Conservation (phyloP, 2,888 invertebrate species). For the Xestobium rufovillosum region DNA sequence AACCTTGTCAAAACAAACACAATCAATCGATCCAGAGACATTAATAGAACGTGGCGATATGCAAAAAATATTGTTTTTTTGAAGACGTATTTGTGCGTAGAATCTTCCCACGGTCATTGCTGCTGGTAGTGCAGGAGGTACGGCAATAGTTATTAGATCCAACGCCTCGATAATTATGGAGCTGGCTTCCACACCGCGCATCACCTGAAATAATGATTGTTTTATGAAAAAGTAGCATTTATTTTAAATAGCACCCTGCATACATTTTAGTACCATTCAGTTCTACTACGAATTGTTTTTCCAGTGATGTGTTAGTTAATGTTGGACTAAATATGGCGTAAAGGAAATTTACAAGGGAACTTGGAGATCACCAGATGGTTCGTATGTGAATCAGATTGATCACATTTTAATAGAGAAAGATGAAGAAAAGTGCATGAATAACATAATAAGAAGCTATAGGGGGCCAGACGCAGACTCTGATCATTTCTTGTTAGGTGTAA, state of each 20-base stretch:
- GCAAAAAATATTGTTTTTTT: conserved; percentile 74
- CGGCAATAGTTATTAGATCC: conserved; percentile 91
- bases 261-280: too few species aligned
- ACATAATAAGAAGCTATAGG: too few species aligned
- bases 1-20: conserved; percentile 88
- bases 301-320: too few species aligned
- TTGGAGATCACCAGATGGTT: too few species aligned
- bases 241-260: conserved; percentile 2
- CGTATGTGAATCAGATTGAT: too few species aligned
- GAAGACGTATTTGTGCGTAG: conserved; percentile 80
- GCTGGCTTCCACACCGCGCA: conserved; percentile 51
- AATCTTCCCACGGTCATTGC: conserved; percentile 94
- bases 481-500: too few species aligned
- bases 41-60: conserved; percentile 91
- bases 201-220: conserved; percentile 44
- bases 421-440: too few species aligned
- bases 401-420: too few species aligned
- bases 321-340: too few species aligned
- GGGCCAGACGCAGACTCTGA: too few species aligned
- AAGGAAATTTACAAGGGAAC: too few species aligned
- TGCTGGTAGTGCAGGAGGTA: conserved; percentile 91
- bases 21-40: conserved; percentile 83
- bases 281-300: too few species aligned
- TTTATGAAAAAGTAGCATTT: conserved; percentile 9
- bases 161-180: conserved; percentile 72